Evolutionary conservation across 1,140 invertebrate genomes (phyloP), one percentile per base, ranked within the genome.

Genomic region (Aricia agestis): DNA sequence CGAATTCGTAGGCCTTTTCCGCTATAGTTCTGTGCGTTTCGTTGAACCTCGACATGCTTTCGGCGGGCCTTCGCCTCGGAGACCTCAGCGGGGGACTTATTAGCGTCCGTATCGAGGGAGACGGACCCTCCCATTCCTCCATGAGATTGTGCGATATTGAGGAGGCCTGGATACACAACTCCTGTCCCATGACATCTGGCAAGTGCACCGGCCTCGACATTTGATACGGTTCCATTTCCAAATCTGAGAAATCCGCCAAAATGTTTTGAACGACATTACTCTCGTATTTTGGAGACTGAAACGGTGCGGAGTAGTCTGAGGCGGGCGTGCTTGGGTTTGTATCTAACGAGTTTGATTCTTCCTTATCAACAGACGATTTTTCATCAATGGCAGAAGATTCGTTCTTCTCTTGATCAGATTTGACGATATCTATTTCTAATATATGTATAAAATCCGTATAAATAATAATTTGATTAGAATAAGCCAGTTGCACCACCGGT

Each of bases 1-100:
- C 96, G 78, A 97, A 97, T 82, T 97, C 96, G 78, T 97, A 97
- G 0, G 96, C 95, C 83, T 96, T 96, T 71, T 96, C 95, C 0
- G 95, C 95, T 69, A 91, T 93, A 25, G 89, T 92, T 78, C 92
- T 88, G 73, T 94, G 93, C n/a, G 93, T 92, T 82, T 94, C 92
- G 75, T 89, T 92, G 72, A 92, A 92, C 25, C 91, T 74, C 0
- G 91, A 92, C 84, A 92, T 91, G 73, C 92, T 91, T 70, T 92
- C 92, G 1, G 91, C 89, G 0, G 92, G 92, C 18, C 89, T 76
- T 36, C 92, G 78, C 25, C 92, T 76, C 0, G 92, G 92, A 9
- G 90, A 92, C 9, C 92, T 78, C 67, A 92, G 66, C 0, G 92
- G 92, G 7, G 92, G 92, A 61, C 90, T 92, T 10, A 92, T 92